Evolutionary conservation across 2,113 vertebrate genomes (phyloP).

Genomic region (Oncorhynchus masou): DNA sequence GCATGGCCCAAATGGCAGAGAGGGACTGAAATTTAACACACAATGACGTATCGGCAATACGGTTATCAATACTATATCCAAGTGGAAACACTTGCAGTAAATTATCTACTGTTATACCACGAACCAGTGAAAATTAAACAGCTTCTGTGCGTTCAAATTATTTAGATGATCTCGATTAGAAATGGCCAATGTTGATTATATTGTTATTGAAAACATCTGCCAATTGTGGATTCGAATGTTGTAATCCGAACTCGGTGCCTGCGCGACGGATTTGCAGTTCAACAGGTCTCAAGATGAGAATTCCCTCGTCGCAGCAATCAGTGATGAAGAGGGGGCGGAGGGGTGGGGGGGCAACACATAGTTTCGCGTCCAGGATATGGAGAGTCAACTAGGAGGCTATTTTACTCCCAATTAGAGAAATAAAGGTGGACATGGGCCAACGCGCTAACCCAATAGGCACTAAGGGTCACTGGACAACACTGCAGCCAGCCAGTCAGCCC

Average conservation of each 20-base stretch:
- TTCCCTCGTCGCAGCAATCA: slow-evolving; percentile 37
- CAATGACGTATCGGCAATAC: background rate
- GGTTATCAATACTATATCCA: background rate
- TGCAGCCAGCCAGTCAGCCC: slow-evolving; percentile 17
- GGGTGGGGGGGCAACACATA: slow-evolving; percentile 17
- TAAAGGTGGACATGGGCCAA: slow-evolving; percentile 81
- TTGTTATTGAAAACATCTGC: slow-evolving; percentile 2
- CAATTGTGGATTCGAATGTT: background rate
- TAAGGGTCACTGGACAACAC: slow-evolving; percentile 84
- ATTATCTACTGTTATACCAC: too few relatives aligned
- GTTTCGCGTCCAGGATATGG: slow-evolving; percentile 30
- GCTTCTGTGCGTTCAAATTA: background rate
- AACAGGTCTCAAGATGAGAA: slow-evolving; percentile 21
- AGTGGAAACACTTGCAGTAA: background rate
- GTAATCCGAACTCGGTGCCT: slow-evolving; percentile 17
- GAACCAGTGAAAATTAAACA: background rate
- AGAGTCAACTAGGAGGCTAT: slow-evolving; percentile 57
- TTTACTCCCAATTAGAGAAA: slow-evolving; percentile 74
- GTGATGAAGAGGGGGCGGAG: background rate
- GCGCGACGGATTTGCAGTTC: slow-evolving; percentile 4
- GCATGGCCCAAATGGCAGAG: background rate
- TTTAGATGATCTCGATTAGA: background rate
- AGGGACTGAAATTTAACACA: background rate
- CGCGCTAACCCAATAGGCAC: slow-evolving; percentile 85
- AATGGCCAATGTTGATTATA: background rate